Evolutionary conservation across 2,113 vertebrate species (phyloP).

Genomic region (Mohoua ochrocephala): DNA sequence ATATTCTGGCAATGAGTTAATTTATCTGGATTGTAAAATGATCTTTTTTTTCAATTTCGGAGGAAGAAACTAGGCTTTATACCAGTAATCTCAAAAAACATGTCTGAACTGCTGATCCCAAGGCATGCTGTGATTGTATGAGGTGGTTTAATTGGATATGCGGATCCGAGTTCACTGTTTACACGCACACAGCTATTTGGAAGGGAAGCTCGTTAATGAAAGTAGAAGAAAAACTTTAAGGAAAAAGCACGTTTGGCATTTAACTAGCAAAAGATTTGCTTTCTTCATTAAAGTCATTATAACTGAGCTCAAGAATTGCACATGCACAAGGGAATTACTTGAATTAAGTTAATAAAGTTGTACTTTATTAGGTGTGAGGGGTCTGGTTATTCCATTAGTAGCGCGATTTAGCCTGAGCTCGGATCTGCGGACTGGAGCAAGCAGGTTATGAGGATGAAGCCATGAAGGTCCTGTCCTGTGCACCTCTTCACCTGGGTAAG

Average conservation of each 20-base stretch:
- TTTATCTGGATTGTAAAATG: background rate
- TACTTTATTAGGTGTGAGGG: slow-evolving; percentile 8
- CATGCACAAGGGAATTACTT: background rate
- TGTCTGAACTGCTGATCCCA: background rate
- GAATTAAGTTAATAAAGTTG: slow-evolving; percentile 38
- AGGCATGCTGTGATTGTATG: background rate
- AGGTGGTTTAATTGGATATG: slow-evolving; percentile 10
- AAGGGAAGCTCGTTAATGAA: slow-evolving; percentile 15
- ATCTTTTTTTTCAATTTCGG: background rate
- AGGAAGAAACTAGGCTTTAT: background rate
- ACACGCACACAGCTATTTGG: background rate
- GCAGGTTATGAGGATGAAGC: background rate
- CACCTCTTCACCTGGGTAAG: background rate
- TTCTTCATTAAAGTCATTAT: slow-evolving; percentile 40
- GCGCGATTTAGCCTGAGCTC: accelerated
- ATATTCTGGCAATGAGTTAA: background rate
- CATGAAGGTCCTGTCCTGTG: background rate
- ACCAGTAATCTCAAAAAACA: background rate
- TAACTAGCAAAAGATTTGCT: slow-evolving; percentile 50
- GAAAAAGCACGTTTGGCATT: background rate
- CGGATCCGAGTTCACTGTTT: background rate
- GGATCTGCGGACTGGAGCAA: background rate
- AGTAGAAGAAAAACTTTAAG: background rate
- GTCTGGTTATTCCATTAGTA: background rate
- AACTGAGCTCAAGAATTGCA: slow-evolving; percentile 4